These are phyloP conservation scores for Asteroscopus sphinx DNA, from an alignment of 2,888 invertebrate species.

Conservation along the genomic window DNA sequence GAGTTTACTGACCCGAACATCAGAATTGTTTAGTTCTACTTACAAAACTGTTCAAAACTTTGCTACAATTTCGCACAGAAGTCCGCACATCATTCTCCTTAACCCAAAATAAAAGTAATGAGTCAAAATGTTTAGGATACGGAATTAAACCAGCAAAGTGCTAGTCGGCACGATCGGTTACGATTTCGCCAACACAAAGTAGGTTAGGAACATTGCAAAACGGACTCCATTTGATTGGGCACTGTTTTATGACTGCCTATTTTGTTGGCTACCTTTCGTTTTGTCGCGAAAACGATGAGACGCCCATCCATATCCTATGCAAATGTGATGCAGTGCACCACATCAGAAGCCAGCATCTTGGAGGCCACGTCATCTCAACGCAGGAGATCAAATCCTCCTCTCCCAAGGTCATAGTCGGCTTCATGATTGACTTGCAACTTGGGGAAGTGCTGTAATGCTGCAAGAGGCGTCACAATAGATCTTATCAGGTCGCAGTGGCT, in stretches of 20 bases:
- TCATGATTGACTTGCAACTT: too few species aligned
- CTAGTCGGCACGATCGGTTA: slow-evolving; percentile 43
- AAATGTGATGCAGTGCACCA: too few species aligned
- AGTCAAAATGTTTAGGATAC: slow-evolving; percentile 49
- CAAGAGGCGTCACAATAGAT: too few species aligned
- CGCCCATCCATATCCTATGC: too few species aligned
- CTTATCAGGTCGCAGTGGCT: too few species aligned
- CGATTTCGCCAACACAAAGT: slow-evolving; percentile 44
- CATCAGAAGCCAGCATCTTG: too few species aligned
- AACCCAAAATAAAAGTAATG: slow-evolving; percentile 38
- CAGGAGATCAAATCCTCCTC: too few species aligned
- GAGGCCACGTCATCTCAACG: too few species aligned
- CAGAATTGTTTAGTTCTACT: too few species aligned
- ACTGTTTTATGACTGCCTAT: slow-evolving; percentile 36
- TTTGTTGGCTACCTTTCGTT: slow-evolving; percentile 24
- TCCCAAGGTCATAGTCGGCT: too few species aligned
- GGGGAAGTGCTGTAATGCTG: too few species aligned
- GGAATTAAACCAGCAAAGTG: slow-evolving; percentile 53
- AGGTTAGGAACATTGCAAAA: slow-evolving; percentile 57
- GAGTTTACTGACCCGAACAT: too few species aligned
- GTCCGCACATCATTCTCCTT: slow-evolving; percentile 30
- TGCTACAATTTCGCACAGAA: not conserved
- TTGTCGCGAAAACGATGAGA: slow-evolving; percentile 10
- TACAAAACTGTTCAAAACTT: not conserved
- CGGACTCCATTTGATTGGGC: slow-evolving; percentile 27